phyloP scores from a whole-genome alignment of 2,888 invertebrate species.

The Hypercompe scribonia region DNA sequence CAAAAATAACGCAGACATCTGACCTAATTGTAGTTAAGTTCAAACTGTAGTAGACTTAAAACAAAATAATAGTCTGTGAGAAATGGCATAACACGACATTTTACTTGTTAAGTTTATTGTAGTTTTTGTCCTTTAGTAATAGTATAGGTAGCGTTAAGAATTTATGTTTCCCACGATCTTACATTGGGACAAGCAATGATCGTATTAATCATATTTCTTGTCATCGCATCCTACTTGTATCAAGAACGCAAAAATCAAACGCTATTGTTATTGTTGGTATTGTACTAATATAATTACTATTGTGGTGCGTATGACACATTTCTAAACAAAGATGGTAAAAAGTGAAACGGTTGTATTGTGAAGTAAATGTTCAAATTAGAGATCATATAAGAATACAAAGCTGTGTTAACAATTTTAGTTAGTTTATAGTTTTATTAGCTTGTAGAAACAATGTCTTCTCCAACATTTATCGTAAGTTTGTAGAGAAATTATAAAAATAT shows the following conservation, averaged over 20 bases:
- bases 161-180: conserved; percentile 43
- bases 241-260: conserved; percentile 26
- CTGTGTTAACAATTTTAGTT: not conserved
- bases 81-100: not conserved
- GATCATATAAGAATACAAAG: not conserved
- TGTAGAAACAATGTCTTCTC: not conserved
- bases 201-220: conserved; percentile 22
- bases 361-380: not conserved
- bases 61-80: not conserved
- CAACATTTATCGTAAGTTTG: not conserved
- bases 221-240: conserved; percentile 13
- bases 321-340: conserved; percentile 14
- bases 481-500: not conserved
- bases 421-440: not conserved
- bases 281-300: conserved; percentile 10
- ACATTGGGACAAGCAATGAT: conserved; percentile 26
- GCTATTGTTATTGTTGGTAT: conserved; percentile 32
- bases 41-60: not conserved
- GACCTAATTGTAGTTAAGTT: conserved; percentile 33
- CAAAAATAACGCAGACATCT: conserved; percentile 45
- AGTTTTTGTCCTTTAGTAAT: not conserved
- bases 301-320: conserved; percentile 7
- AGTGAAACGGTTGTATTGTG: not conserved
- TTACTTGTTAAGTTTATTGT: not conserved
- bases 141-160: conserved; percentile 14